Conservation (phyloP, 2,888 invertebrate species). For the Scaeva pyrastri region DNA sequence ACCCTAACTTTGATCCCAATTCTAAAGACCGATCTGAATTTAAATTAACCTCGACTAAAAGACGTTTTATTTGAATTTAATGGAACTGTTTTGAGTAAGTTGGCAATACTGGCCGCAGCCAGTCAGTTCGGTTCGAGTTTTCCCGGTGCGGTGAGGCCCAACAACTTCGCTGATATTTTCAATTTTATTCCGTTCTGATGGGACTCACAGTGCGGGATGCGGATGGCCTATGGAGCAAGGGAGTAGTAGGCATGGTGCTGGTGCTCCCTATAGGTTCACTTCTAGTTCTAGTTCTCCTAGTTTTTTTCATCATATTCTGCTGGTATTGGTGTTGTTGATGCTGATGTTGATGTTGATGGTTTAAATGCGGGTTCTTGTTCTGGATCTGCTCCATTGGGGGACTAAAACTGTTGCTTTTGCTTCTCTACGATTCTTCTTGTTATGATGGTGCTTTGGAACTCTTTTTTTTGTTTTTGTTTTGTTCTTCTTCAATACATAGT, state of each 20-base stretch:
- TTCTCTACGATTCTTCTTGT: slow-evolving; percentile 49
- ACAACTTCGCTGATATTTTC: slow-evolving; percentile 25
- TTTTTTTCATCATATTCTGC: slow-evolving; percentile 35
- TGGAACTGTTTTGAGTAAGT: neutral
- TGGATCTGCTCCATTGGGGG: slow-evolving; percentile 69
- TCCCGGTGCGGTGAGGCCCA: neutral
- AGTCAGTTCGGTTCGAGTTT: too few relatives aligned
- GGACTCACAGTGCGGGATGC: neutral
- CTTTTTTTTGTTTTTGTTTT: slow-evolving; percentile 27
- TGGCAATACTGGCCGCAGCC: neutral
- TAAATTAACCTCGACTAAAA: too few relatives aligned
- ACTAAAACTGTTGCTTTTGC: slow-evolving; percentile 23
- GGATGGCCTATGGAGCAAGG: neutral
- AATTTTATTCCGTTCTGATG: slow-evolving; percentile 6
- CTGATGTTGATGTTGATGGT: slow-evolving; percentile 28
- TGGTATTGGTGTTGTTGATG: slow-evolving; percentile 34
- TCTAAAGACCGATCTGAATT: too few relatives aligned
- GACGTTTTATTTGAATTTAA: neutral
- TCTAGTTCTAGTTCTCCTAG: slow-evolving; percentile 69
- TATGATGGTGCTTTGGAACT: slow-evolving; percentile 49
- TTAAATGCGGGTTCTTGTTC: slow-evolving; percentile 65
- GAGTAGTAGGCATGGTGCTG: slow-evolving; percentile 5
- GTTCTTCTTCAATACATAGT: slow-evolving; percentile 12
- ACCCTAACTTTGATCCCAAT: too few relatives aligned
- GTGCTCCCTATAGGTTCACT: slow-evolving; percentile 56